Base-by-base conservation (phyloP, 2,797 vertebrate species). In the Enteromius unitaeniatus region DNA sequence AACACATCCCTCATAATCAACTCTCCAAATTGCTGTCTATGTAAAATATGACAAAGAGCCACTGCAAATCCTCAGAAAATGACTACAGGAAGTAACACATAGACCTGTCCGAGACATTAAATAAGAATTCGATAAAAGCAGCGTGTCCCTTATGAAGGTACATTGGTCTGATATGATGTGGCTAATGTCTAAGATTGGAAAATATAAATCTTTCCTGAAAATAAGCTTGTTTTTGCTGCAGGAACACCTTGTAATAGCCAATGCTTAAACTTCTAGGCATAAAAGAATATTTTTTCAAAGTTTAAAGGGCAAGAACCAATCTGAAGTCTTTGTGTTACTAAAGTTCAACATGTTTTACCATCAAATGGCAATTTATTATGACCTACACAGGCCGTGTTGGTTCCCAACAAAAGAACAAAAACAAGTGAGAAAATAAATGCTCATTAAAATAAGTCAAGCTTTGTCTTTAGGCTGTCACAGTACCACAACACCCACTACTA, bases 231-330 rank as follows among this genome's bases (percentile, higher is more conserved):
- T 74, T 60, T 81, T 60, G 1, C 62, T 21, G n/a, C 21, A 17
- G 69, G 37, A 80, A 69, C 55, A 72, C 4, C 49, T 74, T 45
- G 42, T 84, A 84, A 83, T 84, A 45, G 68, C 83, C 45, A 78
- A 74, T 72, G 89, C 80, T 83, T 67, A 17, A 49, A 73, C 31
- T 67, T 75, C n/a, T 67, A 74, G 5, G 31, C 23, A 1, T 53
- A 86, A 28, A 81, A 64, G 37, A 34, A 75, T 21, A 14, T 74
- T n/a, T 34, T 37, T 87, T 81, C 83, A 19, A 78, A 62, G 26
- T 28, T 79, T 85, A 88, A 88, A 91, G 87, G 78, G 37, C 84
- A 88, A 49, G 72, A 82, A 89, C 88, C 87, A 86, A n/a, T 45
- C 45, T 69, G 21, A n/a, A 55, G 14, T 28, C 9, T 26, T 21